Base-by-base conservation (phyloP, 2,113 vertebrate genomes). In the Amazona vittata region DNA sequence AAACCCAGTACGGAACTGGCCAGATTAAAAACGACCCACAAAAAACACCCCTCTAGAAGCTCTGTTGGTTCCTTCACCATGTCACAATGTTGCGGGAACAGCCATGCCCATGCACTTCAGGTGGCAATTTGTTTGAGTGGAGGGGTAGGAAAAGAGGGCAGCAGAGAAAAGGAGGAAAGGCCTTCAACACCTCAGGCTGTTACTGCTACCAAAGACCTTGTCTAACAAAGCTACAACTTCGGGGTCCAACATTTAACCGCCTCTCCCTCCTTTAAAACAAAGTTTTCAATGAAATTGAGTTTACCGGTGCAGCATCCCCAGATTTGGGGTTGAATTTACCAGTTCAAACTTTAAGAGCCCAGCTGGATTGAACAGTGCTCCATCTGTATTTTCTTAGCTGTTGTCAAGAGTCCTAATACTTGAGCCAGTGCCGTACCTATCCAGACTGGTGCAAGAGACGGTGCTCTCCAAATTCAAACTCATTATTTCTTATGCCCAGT, bases 171-270 rank as follows among this genome's bases (percentile, higher is more conserved):
- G 53, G 25, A 77, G 49, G 15, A 20, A 55, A 87, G 14, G n/a
- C 19, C 41, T 10, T 22, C 64, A 86, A 19, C 0, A 0, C 3
- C 64, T 82, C 1, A 1, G 50, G 12, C 65, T 67, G n/a, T 4
- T 53, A 22, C 11, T 55, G 33, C 24, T 50, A 55, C 26, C 14
- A 20, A 39, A 90, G 47, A 53, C 59, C 22, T 62, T 52, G 13
- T 18, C 29, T 91, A 29, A 57, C 17, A 70, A 75, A 95, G 84
- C 33, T 35, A 64, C 26, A 79, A 55, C 78, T 64, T 29, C 25
- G 46, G 2, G 7, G 12, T 25, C 17, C 44, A 49, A 29, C 21
- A 57, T 93, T 62, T 43, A 71, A 53, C 31, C 47, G 13, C 5
- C 6, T 4, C 6, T 82, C 13, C 11, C 6, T 67, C 12, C n/a